Base-by-base conservation (phyloP, 2,797 vertebrate species). In the Spea hammondii region DNA sequence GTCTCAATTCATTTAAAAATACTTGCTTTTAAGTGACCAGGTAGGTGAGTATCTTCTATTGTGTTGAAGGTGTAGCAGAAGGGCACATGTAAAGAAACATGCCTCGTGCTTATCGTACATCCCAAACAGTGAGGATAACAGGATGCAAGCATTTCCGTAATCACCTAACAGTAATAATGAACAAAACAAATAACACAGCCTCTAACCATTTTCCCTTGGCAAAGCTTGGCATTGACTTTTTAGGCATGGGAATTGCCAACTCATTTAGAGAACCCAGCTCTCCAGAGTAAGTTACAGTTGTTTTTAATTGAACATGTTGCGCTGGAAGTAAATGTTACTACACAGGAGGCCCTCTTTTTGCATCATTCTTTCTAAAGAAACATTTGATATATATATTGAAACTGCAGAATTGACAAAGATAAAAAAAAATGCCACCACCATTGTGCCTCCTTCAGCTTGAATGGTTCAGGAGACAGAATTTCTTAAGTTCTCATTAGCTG, bases 71-170 rank as follows among this genome's bases (percentile, higher is more conserved):
- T 32, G 32, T 32, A 32, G 32, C 32, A 32, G 32, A 32, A 32
- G 32, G 32, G 32, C 32, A 32, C 32, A 32, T 32, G 32, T 32
- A 32, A 32, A 32, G 32, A 32, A 32, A 32, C 32, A 32, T 32
- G 32, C 32, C 32, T 32, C 32, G 32, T 32, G 32, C 2, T 3
- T 32, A 32, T 32, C 32, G 32, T 62, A 17, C 59, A 62, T 62
- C 6, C 59, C 59, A 48, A 55, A 77, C 46, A 76, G 49, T 47
- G 85, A 70, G 2, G 7, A 57, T 51, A 86, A 86, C 77, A 88
- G 86, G 87, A 91, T 80, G 62, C 78, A 88, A 89, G 86, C 82
- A 86, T 85, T 89, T 88, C 84, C 83, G 86, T 91, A 91, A 91
- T 86, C 84, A 88, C 82, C 83, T 72, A 74, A 69, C 72, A 70